phyloP scores from a whole-genome alignment of 53 echinoderm and acorn worm genomes.

The Antedon mediterranea region DNA sequence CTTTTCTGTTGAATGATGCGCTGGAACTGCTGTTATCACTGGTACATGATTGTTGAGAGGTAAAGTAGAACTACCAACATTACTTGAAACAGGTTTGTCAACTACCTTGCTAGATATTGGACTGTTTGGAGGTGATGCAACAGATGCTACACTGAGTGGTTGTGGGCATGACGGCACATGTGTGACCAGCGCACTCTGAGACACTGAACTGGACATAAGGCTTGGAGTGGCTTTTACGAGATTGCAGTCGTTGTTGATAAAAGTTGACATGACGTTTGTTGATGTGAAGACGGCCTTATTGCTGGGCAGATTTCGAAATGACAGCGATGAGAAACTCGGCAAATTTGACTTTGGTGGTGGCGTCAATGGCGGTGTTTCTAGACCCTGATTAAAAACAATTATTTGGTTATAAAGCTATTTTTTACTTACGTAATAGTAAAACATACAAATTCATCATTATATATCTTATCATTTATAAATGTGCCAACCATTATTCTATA shows the following conservation, averaged over 20 bases:
- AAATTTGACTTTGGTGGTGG: constrained; percentile 46
- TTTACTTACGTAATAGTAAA: no score
- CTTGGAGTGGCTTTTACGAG: constrained; percentile 77
- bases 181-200: constrained; percentile 22
- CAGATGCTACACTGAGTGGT: not conserved
- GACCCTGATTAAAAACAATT: constrained; percentile 23
- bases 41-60: not conserved
- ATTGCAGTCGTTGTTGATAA: constrained; percentile 45
- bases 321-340: not conserved
- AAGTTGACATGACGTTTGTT: constrained; percentile 37
- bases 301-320: constrained; percentile 3
- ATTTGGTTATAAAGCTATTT: no score
- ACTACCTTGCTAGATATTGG: not conserved
- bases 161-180: not conserved
- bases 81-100: not conserved
- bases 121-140: not conserved
- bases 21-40: not conserved
- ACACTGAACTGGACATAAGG: constrained; percentile 60
- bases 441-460: no score
- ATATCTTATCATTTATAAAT: no score
- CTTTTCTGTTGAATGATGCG: not conserved
- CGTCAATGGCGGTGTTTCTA: constrained; percentile 85
- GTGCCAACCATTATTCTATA: no score
- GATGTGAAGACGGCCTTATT: constrained; percentile 24
- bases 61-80: not conserved